Evolutionary conservation across 2,888 invertebrate species (phyloP).

Genomic region (Microctonus brassicae): DNA sequence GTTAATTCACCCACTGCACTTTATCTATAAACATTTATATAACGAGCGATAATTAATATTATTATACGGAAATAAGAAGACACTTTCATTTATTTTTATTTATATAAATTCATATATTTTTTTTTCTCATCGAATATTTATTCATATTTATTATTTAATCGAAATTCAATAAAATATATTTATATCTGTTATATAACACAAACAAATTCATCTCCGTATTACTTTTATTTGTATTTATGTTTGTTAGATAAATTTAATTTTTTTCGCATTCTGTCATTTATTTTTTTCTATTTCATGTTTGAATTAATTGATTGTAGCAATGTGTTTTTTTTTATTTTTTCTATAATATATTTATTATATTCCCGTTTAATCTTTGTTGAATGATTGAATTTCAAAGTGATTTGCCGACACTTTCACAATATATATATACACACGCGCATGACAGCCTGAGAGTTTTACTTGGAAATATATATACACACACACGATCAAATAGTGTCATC

Average conservation of each 20-base stretch:
- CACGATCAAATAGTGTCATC: constrained; percentile 43
- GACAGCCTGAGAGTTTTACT: neutral
- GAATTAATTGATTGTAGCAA: neutral
- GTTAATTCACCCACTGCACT: constrained; percentile 23
- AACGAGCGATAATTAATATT: neutral
- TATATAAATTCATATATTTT: neutral
- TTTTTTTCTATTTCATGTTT: neutral
- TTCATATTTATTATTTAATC: neutral
- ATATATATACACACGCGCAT: neutral
- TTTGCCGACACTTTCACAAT: constrained; percentile 4
- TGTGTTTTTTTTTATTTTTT: neutral
- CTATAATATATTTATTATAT: too few species aligned
- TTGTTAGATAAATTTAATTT: neutral
- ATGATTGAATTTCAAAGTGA: neutral
- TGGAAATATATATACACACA: neutral
- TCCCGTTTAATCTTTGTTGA: neutral
- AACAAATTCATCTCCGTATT: neutral
- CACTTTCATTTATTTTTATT: constrained; percentile 16
- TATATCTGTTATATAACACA: neutral
- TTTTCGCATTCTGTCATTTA: neutral
- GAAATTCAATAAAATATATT: neutral
- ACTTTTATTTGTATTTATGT: neutral
- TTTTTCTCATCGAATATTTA: neutral
- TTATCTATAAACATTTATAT: neutral
- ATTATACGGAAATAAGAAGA: neutral